Conservation (phyloP, 1,140 invertebrate genomes). For the Arion vulgaris region DNA sequence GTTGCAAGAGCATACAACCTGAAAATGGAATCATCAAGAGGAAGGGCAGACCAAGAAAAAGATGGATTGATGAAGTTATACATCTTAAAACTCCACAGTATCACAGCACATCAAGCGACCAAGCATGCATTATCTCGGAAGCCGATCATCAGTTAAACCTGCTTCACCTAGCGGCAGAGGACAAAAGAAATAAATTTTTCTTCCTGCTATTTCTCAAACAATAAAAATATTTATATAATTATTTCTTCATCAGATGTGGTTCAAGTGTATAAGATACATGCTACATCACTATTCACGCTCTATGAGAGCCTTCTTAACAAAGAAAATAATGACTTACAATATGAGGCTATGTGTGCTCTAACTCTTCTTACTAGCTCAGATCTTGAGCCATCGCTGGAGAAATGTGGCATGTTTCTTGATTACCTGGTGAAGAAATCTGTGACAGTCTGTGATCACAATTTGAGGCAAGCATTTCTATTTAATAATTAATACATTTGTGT, state of each 20-base stretch:
- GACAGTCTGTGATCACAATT: not conserved
- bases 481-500: not conserved
- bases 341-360: conserved; percentile 2
- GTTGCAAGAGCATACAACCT: no score
- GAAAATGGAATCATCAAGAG: no score
- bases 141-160: no score
- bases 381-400: not conserved
- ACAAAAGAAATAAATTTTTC: no score
- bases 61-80: no score
- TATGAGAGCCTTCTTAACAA: conserved; percentile 9
- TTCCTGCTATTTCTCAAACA: no score
- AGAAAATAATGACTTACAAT: not conserved
- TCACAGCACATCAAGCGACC: no score
- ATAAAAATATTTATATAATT: no score
- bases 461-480: conserved; percentile 4
- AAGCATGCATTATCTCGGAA: no score
- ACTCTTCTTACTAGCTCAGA: not conserved
- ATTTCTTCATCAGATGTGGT: not conserved
- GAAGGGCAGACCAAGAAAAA: no score
- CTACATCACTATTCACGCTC: not conserved
- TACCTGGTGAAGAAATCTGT: conserved; percentile 15
- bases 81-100: no score
- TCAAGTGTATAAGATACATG: conserved; percentile 8
- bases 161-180: no score
- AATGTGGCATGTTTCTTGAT: not conserved